Evolutionary conservation across 2,888 invertebrate genomes (phyloP), one percentile per base, ranked within the genome.

Genomic region (Disparrhopalites patrizii): DNA sequence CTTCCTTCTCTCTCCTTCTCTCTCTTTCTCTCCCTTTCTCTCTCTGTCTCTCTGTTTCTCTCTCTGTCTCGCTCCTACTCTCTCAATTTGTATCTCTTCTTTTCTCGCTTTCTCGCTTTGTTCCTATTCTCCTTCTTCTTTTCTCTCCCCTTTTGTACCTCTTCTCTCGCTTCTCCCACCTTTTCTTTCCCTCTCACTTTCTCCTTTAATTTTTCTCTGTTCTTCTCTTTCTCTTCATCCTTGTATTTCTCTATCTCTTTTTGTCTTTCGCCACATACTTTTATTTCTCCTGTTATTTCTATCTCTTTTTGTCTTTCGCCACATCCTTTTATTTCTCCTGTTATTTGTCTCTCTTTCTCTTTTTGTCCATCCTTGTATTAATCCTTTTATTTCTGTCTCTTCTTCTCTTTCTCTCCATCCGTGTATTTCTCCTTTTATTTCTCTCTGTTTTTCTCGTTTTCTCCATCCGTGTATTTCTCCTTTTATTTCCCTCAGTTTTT

Each of bases 171-270:
- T 43, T 43, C 47, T n/a, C 20, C 47, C 20, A 43, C 47, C 4
- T 7, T 43, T n/a, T 43, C 47, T n/a, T n/a, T n/a, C 47, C n/a
- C n/a, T 20, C 10, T n/a, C n/a, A n/a, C 47, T n/a, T n/a, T n/a
- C n/a, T n/a, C n/a, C n/a, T n/a, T n/a, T n/a, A n/a, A n/a, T 43
- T 43, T 50, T 10, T 50, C 50, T 50, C 50, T 50, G 25, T 50
- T 27, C 20, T 27, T 20, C 20, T 50, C 10, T n/a, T 27, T 13
- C 10, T 7, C 23, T n/a, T 50, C 43, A 43, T 43, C 20, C n/a
- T 18, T 43, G 43, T 43, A n/a, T 43, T 7, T 3, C 15, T 20
- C 20, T 13, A 43, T 43, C 13, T 13, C 43, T 43, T 13, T 13
- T 13, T n/a, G n/a, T 18, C 43, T 43, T n/a, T 43, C 18, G 20